Base-by-base conservation (phyloP, 2,113 vertebrate genomes). In the Amblyopsis rosae region DNA sequence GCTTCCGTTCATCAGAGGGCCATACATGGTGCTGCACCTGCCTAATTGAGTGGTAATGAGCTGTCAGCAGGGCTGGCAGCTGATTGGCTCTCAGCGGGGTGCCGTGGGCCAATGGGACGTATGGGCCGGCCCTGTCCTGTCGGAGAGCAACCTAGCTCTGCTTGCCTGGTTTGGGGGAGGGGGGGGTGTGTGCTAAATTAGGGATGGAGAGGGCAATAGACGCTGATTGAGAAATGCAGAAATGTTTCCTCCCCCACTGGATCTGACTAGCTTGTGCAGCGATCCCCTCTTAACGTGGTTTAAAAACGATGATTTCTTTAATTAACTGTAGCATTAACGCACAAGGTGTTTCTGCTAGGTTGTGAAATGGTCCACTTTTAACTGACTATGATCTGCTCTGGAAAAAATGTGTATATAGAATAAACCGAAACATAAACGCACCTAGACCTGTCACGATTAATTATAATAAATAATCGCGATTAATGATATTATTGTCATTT, bases 11-110 rank as follows among this genome's bases (percentile, higher is more conserved):
- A 79, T 85, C 82, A 74, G 77, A 74, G 82, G 81, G 78, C 82
- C 78, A 78, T 74, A 78, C 63, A 65, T 70, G 62, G 86, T 85
- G 79, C 70, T 88, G 87, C 89, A 92, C 88, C 88, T 91, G 88
- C 87, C 84, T 92, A 92, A 93, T 91, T 93, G 90, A 92, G 90
- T 83, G 82, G 81, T 92, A 90, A 92, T 88, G 89, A 89, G 88
- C 87, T 90, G 90, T 90, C 90, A 86, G 81, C 77, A 90, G 84
- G 47, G 71, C 46, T 15, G 80, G 78, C 77, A 55, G 53, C 66
- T 87, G 86, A 90, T 89, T 84, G 86, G 79, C 84, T 82, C 85
- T 76, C 81, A 13, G 77, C 57, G 65, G 80, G 88, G 83, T 73
- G 73, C 73, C 82, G 75, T 64, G 51, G 72, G 84, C 86, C 83